These are phyloP conservation scores for Eurois occulta DNA, from an alignment of 2,888 invertebrate genomes.

Conservation along the genomic window DNA sequence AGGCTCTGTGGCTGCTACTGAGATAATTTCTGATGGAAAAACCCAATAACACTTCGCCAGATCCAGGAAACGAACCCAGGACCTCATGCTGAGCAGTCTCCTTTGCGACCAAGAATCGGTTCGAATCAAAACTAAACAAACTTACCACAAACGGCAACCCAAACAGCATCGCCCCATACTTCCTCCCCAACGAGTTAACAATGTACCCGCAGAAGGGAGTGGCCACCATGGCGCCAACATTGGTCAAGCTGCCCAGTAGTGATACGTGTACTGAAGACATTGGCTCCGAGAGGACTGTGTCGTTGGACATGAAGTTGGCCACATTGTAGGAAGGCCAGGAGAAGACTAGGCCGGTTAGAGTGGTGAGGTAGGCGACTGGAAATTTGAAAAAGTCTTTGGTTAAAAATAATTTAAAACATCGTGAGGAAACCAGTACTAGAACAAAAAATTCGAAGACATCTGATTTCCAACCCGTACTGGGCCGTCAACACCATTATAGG, in stretches of 20 bases:
- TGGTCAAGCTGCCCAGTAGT: constrained; percentile 79
- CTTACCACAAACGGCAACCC: constrained; percentile 79
- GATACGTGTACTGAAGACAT: constrained; percentile 78
- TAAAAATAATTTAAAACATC: neutral
- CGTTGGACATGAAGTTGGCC: constrained; percentile 78
- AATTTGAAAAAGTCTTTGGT: constrained; percentile 8
- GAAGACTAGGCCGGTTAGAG: constrained; percentile 78
- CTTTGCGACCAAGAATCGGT: neutral
- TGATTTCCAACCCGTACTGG: neutral
- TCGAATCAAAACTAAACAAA: constrained; percentile 1
- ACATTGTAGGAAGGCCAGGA: constrained; percentile 84
- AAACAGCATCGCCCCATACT: constrained; percentile 79
- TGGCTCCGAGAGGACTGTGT: constrained; percentile 74
- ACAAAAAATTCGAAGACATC: neutral
- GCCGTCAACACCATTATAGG: neutral
- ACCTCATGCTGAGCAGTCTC: too few relatives aligned
- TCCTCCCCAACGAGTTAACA: constrained; percentile 79
- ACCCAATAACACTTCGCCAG: neutral
- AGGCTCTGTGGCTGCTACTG: neutral
- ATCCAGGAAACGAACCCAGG: neutral
- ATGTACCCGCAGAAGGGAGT: constrained; percentile 78
- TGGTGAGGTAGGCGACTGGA: constrained; percentile 78
- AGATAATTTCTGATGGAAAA: neutral
- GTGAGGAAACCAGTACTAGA: neutral
- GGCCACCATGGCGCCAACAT: constrained; percentile 76